phyloP scores from a whole-genome alignment of 2,888 invertebrate species.

The Eubasilissa splendida region DNA sequence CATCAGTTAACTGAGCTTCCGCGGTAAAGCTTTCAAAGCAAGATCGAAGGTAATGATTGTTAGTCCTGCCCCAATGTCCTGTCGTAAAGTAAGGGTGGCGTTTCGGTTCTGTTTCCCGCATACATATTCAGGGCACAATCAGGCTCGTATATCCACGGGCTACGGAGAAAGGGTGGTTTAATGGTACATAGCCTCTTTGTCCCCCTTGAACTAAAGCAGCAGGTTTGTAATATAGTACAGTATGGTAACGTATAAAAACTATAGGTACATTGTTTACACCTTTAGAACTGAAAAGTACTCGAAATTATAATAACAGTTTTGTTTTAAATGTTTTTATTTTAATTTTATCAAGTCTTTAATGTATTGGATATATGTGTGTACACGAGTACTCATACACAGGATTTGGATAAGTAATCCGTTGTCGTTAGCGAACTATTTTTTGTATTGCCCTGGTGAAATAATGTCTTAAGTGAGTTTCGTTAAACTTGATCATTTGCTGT shows the following conservation, averaged over 20 bases:
- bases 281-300: background rate
- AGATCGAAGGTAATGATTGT: slow-evolving; percentile 45
- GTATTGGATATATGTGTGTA: too few species aligned
- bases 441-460: too few species aligned
- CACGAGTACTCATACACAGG: too few species aligned
- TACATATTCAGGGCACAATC: slow-evolving; percentile 54
- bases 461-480: too few species aligned
- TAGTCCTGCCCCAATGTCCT: slow-evolving; percentile 49
- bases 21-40: slow-evolving; percentile 31
- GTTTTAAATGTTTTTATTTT: too few species aligned
- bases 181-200: background rate
- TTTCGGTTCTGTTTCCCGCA: slow-evolving; percentile 40
- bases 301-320: too few species aligned
- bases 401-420: too few species aligned
- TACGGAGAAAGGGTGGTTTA: slow-evolving; percentile 26
- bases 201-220: slow-evolving; percentile 7
- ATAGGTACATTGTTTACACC: background rate
- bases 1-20: slow-evolving; percentile 42
- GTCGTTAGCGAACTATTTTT: too few species aligned
- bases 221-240: background rate
- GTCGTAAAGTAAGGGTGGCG: slow-evolving; percentile 42
- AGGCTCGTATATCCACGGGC: slow-evolving; percentile 51
- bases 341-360: too few species aligned
- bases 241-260: background rate
- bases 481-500: too few species aligned